These are phyloP conservation scores for Norana najaformis DNA, from an alignment of 2,888 invertebrate species.

Conservation along the genomic window DNA sequence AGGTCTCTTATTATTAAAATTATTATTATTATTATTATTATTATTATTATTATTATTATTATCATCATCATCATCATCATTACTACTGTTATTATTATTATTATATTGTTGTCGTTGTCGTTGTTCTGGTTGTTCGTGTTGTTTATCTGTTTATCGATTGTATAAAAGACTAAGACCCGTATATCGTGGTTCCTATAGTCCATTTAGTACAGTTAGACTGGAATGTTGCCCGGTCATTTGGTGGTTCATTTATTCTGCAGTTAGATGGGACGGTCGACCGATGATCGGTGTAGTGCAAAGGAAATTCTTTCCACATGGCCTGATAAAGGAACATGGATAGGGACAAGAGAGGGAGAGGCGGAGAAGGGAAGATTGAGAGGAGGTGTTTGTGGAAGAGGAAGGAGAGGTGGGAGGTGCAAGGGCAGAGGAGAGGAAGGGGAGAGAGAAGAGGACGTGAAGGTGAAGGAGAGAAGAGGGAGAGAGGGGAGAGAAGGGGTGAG, in stretches of 20 bases:
- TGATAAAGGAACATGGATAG: not conserved
- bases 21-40: too few relatives aligned
- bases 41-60: too few relatives aligned
- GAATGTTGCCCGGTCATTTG: too few relatives aligned
- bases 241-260: too few relatives aligned
- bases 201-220: not conserved
- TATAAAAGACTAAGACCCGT: not conserved
- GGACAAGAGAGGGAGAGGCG: not conserved
- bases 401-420: not conserved
- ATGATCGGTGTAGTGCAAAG: not conserved
- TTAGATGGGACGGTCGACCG: not conserved
- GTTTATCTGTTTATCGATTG: not conserved
- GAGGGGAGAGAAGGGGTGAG: not conserved
- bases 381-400: not conserved
- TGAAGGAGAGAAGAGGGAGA: not conserved
- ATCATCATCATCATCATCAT: too few relatives aligned
- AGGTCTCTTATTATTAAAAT: too few relatives aligned
- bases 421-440: not conserved
- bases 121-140: not conserved
- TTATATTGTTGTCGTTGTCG: not conserved
- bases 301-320: slow-evolving; percentile 5
- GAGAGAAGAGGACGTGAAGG: not conserved
- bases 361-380: not conserved
- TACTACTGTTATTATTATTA: too few relatives aligned
- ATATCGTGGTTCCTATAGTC: not conserved